These are phyloP conservation scores for Elysia crispata DNA, from an alignment of 2,888 invertebrate species.

Conservation along the genomic window DNA sequence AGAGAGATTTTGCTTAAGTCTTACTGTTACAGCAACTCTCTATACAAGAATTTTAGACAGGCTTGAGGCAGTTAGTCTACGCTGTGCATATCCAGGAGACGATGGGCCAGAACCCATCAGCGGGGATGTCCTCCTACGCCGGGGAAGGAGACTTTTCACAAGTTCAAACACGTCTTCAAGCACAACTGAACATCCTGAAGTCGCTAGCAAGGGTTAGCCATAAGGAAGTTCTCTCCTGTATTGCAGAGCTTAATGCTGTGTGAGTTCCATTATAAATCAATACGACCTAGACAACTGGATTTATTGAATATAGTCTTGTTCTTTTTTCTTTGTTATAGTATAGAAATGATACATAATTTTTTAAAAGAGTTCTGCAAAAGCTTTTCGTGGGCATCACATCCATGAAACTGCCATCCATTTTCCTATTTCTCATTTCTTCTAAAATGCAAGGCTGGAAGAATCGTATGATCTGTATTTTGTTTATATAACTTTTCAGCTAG, in stretches of 20 bases:
- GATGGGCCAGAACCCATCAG: slow-evolving; percentile 49
- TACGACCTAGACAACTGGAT: too few species aligned
- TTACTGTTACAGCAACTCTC: not conserved
- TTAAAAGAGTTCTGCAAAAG: too few species aligned
- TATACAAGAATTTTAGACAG: not conserved
- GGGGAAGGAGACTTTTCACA: slow-evolving; percentile 53
- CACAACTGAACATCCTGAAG: slow-evolving; percentile 72
- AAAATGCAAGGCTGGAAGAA: too few species aligned
- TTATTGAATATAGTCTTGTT: too few species aligned
- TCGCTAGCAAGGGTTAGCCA: slow-evolving; percentile 79
- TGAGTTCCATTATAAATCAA: too few species aligned
- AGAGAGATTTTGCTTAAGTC: not conserved
- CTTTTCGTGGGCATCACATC: not conserved
- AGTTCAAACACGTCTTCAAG: slow-evolving; percentile 62
- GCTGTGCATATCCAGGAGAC: not conserved
- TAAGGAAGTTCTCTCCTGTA: slow-evolving; percentile 81
- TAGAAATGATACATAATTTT: too few species aligned
- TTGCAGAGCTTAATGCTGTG: slow-evolving; percentile 83
- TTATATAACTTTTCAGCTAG: too few species aligned
- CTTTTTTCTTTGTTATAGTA: too few species aligned
- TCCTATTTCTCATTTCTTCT: not conserved
- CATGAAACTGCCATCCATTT: not conserved
- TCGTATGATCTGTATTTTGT: too few species aligned
- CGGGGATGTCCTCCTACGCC: slow-evolving; percentile 58
- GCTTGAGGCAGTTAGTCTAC: not conserved